Base-by-base conservation (phyloP, 2,888 invertebrate species). In the Idaea biselata region DNA sequence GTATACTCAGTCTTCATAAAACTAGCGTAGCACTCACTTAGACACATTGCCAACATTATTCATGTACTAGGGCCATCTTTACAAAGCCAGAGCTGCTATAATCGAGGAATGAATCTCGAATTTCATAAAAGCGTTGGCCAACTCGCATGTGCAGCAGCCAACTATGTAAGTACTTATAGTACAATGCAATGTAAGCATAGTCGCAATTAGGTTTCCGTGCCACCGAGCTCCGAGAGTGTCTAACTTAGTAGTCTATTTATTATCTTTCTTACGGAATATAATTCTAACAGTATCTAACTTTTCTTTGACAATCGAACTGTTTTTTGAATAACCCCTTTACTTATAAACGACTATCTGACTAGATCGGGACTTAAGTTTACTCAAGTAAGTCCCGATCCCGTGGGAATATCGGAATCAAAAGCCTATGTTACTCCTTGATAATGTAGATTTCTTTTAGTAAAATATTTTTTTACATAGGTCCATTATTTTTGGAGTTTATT, bases 251-350 rank as follows among this genome's bases (percentile, higher is more conserved):
- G 11, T 44, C 11, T 44, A 44, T 44, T 44, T 31, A 58, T 61
- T 58, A 54, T 31, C 58, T 61, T 55, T 62, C 60, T 58, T 60
- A 58, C 54, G 63, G 57, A 63, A 63, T 31, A 18, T 63, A 58
- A 58, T 14, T 14, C 11, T 44, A 60, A 54, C 60, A 54, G 56
- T 63, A 3, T 25, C 1, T 5, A 62, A 6, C 14, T 58, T 61
- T 58, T 58, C 18, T 16, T 25, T 56, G 58, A 32, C 18, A 55
- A 62, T 56, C 18, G 18, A 62, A 59, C 18, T 25, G 44, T 33
- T 62, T 59, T 62, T 59, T 62, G 44, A 18, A 54, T 31, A 53
- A 17, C 44, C n/a, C n/a, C n/a, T n/a, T n/a, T n/a, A 25, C 5
- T 25, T 25, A 25, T 25, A 25, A 5, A 3, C 25, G 5, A 25